A percentile compares a stretch with the other conserved stretches of the same genome.
phyloP scores from a whole-genome alignment of 2,113 vertebrate genomes.

The Isichthys henryi region DNA sequence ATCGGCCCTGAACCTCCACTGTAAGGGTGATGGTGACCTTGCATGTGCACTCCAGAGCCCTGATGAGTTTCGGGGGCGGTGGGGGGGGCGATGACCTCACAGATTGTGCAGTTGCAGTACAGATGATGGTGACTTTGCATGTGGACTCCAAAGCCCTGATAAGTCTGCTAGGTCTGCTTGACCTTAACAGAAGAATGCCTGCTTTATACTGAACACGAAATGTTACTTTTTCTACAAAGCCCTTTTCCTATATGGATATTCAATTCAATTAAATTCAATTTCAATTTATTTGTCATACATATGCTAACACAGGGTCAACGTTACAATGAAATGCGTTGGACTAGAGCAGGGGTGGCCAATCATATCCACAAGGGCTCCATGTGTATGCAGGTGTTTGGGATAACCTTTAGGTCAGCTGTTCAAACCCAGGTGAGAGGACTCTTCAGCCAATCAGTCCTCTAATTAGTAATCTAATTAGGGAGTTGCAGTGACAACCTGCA shows the following conservation, averaged over 20 bases:
- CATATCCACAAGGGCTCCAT: too few relatives aligned
- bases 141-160: too few relatives aligned
- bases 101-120: neutral
- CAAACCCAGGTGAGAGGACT: too few relatives aligned
- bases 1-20: neutral
- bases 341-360: too few relatives aligned
- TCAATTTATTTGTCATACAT: neutral
- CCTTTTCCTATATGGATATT: neutral
- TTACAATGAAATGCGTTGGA: neutral
- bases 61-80: neutral
- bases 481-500: too few relatives aligned
- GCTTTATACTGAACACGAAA: neutral
- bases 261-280: neutral
- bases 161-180: neutral
- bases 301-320: neutral
- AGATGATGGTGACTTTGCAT: too few relatives aligned
- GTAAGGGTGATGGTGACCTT: neutral
- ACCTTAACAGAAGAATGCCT: neutral
- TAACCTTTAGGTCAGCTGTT: too few relatives aligned
- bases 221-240: neutral
- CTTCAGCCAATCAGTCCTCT: too few relatives aligned
- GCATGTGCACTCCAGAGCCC: neutral
- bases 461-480: too few relatives aligned
- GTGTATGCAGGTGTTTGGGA: too few relatives aligned
- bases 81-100: neutral